Conservation (phyloP, 2,113 vertebrate species). For the Crotophaga sulcirostris region DNA sequence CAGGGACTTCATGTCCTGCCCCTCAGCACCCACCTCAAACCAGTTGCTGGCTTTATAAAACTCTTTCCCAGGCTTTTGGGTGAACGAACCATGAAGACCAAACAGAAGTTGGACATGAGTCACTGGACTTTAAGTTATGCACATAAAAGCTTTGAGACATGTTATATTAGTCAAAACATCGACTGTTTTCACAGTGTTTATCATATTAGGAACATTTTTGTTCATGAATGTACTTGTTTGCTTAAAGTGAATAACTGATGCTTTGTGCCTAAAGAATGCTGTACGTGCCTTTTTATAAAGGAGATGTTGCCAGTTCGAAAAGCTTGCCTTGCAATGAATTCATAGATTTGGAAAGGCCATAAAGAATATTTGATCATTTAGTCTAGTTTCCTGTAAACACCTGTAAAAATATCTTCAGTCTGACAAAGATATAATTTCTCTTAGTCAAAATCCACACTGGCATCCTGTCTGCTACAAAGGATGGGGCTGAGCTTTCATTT, state of each 20-base stretch:
- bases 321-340: not conserved
- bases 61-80: not conserved
- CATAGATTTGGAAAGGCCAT: not conserved
- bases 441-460: not conserved
- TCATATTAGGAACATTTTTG: constrained; percentile 49
- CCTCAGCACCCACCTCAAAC: not conserved
- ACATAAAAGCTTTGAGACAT: not conserved
- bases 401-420: not conserved
- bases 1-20: not conserved
- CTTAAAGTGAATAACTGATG: not conserved
- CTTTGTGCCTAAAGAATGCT: constrained; percentile 28
- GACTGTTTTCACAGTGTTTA: not conserved
- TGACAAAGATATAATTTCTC: not conserved
- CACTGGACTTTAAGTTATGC: constrained; percentile 24
- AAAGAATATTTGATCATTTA: not conserved
- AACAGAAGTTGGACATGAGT: constrained; percentile 22
- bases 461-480: not conserved
- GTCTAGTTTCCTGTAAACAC: not conserved
- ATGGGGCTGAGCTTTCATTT: not conserved
- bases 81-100: not conserved
- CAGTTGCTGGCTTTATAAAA: not conserved
- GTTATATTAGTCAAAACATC: constrained; percentile 25
- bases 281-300: not conserved
- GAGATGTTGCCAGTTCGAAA: not conserved
- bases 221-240: constrained; percentile 64